Evolutionary conservation across 2,888 invertebrate genomes (phyloP), one percentile per base, ranked within the genome.

Genomic region (Lithodes maja): DNA sequence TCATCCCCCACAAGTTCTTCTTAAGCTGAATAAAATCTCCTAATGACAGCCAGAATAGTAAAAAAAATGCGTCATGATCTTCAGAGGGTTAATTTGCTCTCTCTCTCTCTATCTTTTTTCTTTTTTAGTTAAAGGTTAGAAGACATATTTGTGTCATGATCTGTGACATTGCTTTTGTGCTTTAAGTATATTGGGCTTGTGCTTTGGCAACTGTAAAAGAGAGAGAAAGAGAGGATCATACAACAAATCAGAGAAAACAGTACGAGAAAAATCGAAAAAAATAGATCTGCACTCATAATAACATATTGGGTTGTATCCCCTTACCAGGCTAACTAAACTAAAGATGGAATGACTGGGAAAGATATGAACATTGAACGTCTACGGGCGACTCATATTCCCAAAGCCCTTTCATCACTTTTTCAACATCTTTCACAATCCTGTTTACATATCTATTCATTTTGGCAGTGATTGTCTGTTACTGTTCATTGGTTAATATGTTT

Each of bases 321-420:
- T 71, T 71, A 71, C 7, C 68, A 61, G 68, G n/a, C 71, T 71
- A n/a, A 71, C 15, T 17, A 71, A 17, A 71, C 71, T 61, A 71
- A 3, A n/a, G 71, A n/a, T 71, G 71, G 71, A 71, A 71, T 71
- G 71, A 71, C 17, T 71, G 3, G 17, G 71, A 71, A 71, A 17
- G 71, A 71, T 17, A 71, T 61, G 61, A 61, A 5, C 12, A 61
- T 7, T 7, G 7, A 61, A 12, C 61, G 53, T 79, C n/a, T 17
- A 79, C n/a, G 2, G n/a, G 77, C 50, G 50, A 61, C 61, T 61
- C 61, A 61, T 12, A 61, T 12, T 61, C 12, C 12, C 61, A 12
- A 61, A 7, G 3, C 17, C 17, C 74, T 74, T 74, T 17, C 3
- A 33, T 33, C 33, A 33, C 33, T 33, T 33, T 33, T 33, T 33